Percentiles rank a stretch among this genome's conserved stretches.
Evolutionary conservation across 2,113 vertebrate species (phyloP).

Genomic region (Procavia capensis): DNA sequence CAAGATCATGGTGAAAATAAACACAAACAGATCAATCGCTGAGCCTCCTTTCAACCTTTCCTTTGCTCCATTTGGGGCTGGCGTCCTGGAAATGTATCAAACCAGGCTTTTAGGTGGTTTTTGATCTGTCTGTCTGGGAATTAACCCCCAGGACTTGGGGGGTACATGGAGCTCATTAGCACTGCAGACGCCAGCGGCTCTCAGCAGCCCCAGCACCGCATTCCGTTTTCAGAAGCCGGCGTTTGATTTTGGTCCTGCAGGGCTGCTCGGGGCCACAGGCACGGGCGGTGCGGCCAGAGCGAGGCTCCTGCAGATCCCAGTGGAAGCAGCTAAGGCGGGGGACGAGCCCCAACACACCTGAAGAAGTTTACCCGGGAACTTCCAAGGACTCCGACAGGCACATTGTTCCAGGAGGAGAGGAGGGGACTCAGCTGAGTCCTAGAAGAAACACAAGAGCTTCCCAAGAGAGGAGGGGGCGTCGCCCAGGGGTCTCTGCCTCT

Average conservation of each 20-base stretch:
- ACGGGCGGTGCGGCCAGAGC: background rate
- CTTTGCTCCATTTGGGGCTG: accelerated
- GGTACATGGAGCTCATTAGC: background rate
- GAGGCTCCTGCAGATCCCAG: background rate
- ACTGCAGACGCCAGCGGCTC: background rate
- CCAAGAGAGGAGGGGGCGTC: background rate
- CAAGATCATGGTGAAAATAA: background rate
- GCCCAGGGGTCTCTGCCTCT: background rate
- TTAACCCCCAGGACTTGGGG: background rate
- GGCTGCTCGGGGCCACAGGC: background rate
- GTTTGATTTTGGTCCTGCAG: background rate
- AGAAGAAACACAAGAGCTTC: slow-evolving; percentile 49
- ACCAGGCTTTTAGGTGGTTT: background rate
- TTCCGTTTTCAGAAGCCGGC: accelerated
- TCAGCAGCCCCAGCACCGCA: background rate
- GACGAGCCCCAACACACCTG: background rate
- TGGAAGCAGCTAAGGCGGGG: slow-evolving; percentile 25
- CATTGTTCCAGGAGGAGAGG: background rate
- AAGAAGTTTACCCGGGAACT: background rate
- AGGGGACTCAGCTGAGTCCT: background rate
- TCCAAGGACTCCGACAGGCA: background rate
- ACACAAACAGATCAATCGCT: accelerated
- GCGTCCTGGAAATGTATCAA: accelerated
- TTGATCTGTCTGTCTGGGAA: slow-evolving; percentile 37
- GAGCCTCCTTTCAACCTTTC: background rate